A percentile compares a stretch with the other conserved stretches of the same genome.
Evolutionary conservation across 2,888 invertebrate genomes (phyloP).

Genomic region (Megamerina dolium): DNA sequence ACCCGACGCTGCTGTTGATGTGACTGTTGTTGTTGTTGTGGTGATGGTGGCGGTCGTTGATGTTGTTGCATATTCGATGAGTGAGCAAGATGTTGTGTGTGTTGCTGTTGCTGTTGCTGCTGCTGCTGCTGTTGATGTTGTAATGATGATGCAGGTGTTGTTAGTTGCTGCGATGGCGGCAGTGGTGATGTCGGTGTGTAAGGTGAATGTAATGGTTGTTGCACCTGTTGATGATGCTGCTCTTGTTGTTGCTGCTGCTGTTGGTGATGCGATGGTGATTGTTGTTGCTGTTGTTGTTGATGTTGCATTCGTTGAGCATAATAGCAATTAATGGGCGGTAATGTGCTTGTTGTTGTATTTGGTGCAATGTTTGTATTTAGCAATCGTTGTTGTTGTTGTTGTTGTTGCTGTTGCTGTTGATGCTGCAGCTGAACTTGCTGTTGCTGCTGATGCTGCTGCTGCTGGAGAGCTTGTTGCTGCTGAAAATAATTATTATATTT

Average conservation of each 20-base stretch:
- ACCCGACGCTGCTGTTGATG: slow-evolving; percentile 22
- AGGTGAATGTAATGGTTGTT: slow-evolving; percentile 1
- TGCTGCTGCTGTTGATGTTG: slow-evolving; percentile 18
- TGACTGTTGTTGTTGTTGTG: slow-evolving; percentile 12
- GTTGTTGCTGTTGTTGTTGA: slow-evolving; percentile 21
- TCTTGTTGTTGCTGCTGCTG: slow-evolving; percentile 16
- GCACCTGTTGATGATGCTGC: slow-evolving; percentile 10
- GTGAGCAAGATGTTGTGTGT: slow-evolving; percentile 14
- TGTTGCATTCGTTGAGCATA: slow-evolving; percentile 22
- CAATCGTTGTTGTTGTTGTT: slow-evolving; percentile 17
- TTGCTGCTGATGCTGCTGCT: slow-evolving; percentile 14
- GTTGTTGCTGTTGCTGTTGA: slow-evolving; percentile 14
- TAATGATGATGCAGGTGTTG: slow-evolving; percentile 1
- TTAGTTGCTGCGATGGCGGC: slow-evolving; percentile 13
- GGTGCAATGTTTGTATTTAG: background rate
- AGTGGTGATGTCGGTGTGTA: slow-evolving; percentile 1
- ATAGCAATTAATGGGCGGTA: slow-evolving; percentile 17
- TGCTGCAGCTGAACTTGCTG: slow-evolving; percentile 14
- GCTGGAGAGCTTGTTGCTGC: slow-evolving; percentile 13
- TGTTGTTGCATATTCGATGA: slow-evolving; percentile 12
- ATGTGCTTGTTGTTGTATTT: slow-evolving; percentile 5
- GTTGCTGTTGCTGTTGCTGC: slow-evolving; percentile 14
- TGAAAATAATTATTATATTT: slow-evolving; percentile 15
- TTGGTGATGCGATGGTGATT: slow-evolving; percentile 16
- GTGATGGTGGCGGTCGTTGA: slow-evolving; percentile 17